Base-by-base conservation (phyloP, 2,113 vertebrate genomes). In the Syrmaticus mikado region DNA sequence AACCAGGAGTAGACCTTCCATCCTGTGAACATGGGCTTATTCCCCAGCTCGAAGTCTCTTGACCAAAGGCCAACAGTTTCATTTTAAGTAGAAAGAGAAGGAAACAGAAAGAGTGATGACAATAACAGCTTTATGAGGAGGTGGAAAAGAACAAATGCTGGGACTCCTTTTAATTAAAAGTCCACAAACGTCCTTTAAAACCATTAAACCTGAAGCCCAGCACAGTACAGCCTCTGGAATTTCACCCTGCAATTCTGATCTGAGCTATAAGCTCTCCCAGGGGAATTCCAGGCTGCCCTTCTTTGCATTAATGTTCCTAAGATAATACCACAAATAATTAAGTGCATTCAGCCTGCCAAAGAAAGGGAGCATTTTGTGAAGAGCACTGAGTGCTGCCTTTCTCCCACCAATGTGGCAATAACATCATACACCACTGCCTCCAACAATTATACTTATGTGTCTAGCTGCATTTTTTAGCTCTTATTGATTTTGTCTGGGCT, bases 91-190 rank as follows among this genome's bases (percentile, higher is more conserved):
- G 72, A 41, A 91, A 71, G 41, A 71, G 71, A 92, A 85, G 0
- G 0, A 46, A 95, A 81, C 92, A 93, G 86, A 96, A 94, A 76
- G 75, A 82, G 45, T 83, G 82, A 40, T 94, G 93, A 73, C 60
- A 77, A 75, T 64, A 87, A 82, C 89, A 91, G 91, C 65, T 96
- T 95, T 87, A 74, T 92, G 93, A 92, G 79, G 88, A 96, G 90
- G 90, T 92, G 92, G 85, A 70, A 48, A 38, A 83, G 74, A 95
- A 91, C 34, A 71, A 93, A 90, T 65, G 46, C 72, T 85, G 67
- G 34, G 40, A 87, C 48, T 92, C 66, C 74, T 88, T 82, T 81
- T 88, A 95, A 89, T 92, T 90, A 82, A 92, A 92, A 91, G 78
- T 91, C 94, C 71, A 40, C 52, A 92, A 94, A 91, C 57, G 82